Percentiles rank a stretch among this genome's conserved stretches.
Conservation (phyloP, 2,888 invertebrate species). For the Calameuta filiformis region DNA sequence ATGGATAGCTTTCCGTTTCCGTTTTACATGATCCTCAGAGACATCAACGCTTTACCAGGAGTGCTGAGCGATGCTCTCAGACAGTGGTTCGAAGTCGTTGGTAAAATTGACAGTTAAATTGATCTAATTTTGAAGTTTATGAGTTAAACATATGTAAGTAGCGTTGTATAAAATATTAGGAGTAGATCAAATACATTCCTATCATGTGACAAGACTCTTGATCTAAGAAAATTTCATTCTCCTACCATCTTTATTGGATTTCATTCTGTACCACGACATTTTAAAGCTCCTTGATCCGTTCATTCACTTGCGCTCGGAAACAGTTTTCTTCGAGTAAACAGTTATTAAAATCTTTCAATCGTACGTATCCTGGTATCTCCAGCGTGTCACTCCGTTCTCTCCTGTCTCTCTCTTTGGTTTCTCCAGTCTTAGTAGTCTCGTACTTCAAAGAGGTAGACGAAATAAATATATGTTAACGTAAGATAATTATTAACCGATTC, state of each 20-base stretch:
- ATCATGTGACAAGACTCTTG: not conserved
- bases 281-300: no score
- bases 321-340: no score
- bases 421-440: no score
- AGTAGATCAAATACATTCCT: not conserved
- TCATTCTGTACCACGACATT: no score
- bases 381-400: no score
- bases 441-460: not conserved
- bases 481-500: not conserved
- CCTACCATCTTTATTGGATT: not conserved
- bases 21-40: constrained; percentile 93
- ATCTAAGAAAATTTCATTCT: not conserved
- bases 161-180: not conserved
- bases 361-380: no score
- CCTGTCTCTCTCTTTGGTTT: no score
- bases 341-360: no score
- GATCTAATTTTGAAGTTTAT: not conserved
- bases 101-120: constrained; percentile 66
- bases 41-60: constrained; percentile 87
- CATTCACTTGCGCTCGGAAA: no score
- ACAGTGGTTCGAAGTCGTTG: constrained; percentile 98
- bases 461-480: not conserved
- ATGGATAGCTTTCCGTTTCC: constrained; percentile 98
- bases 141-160: not conserved
- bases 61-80: constrained; percentile 95